Conservation (phyloP, 2,113 vertebrate genomes). For the Cryptomyrus ogoouensis region DNA sequence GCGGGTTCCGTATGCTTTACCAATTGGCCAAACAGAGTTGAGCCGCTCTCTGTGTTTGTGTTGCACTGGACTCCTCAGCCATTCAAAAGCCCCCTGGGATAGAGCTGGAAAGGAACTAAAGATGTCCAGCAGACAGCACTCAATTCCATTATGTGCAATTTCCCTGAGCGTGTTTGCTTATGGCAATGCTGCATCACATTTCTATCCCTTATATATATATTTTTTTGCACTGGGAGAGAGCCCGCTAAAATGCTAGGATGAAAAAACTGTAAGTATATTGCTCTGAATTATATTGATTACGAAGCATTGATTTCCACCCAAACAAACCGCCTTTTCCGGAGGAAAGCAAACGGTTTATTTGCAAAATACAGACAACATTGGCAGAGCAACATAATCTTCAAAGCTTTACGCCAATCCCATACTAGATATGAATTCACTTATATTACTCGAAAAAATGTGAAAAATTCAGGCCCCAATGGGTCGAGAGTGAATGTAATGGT, state of each 20-base stretch:
- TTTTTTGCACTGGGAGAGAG: conserved; percentile 66
- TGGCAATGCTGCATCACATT: conserved; percentile 70
- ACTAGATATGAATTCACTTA: background rate
- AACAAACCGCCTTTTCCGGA: conserved; percentile 32
- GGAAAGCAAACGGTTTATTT: background rate
- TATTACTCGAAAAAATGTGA: background rate
- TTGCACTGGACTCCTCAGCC: conserved; percentile 74
- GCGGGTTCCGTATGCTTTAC: conserved; percentile 81
- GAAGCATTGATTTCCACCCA: conserved; percentile 23
- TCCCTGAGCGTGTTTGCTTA: conserved; percentile 78
- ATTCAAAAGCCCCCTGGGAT: conserved; percentile 75
- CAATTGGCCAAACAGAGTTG: conserved; percentile 88
- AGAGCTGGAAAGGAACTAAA: conserved; percentile 76
- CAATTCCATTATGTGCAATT: conserved; percentile 89
- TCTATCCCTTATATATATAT: conserved; percentile 54
- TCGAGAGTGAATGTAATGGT: background rate
- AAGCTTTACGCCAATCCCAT: background rate
- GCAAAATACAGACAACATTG: background rate
- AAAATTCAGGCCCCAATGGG: background rate
- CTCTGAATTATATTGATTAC: conserved; percentile 22
- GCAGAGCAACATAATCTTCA: background rate
- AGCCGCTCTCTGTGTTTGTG: conserved; percentile 83
- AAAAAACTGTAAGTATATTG: conserved; percentile 44
- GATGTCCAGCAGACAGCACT: conserved; percentile 71
- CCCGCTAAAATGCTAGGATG: conserved; percentile 48